Evolutionary conservation across 2,113 vertebrate species (phyloP).

Genomic region (Meles meles): DNA sequence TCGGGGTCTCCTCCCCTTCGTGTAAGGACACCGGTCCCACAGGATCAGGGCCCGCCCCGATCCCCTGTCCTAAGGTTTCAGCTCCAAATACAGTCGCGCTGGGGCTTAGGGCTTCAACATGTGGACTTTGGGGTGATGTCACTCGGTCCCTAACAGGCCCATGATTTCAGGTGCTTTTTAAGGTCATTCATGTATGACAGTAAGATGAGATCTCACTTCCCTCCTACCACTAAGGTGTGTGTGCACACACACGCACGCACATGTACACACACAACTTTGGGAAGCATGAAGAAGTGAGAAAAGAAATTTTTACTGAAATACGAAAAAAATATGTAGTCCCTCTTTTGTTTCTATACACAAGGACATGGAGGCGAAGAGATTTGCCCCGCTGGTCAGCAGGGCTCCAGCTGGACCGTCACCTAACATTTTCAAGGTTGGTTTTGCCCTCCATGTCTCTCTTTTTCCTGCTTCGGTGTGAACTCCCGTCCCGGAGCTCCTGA

Average conservation of each 20-base stretch:
- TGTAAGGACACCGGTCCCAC: neutral
- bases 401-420: neutral
- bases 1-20: fast-evolving
- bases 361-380: neutral
- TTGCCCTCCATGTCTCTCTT: neutral
- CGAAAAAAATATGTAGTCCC: neutral
- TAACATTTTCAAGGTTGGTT: neutral
- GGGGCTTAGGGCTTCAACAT: neutral
- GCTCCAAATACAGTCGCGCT: neutral
- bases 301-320: neutral
- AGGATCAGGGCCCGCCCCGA: neutral
- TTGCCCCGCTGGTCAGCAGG: neutral
- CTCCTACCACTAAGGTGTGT: neutral
- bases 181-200: neutral
- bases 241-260: neutral
- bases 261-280: neutral
- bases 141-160: neutral
- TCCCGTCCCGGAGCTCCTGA: neutral
- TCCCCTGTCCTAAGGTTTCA: neutral
- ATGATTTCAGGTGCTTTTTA: neutral
- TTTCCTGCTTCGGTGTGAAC: neutral
- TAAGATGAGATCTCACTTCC: neutral
- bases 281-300: neutral
- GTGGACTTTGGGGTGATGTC: neutral
- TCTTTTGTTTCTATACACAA: neutral